These are phyloP conservation scores for Callosobruchus maculatus DNA, from an alignment of 2,888 invertebrate genomes.

Conservation along the genomic window DNA sequence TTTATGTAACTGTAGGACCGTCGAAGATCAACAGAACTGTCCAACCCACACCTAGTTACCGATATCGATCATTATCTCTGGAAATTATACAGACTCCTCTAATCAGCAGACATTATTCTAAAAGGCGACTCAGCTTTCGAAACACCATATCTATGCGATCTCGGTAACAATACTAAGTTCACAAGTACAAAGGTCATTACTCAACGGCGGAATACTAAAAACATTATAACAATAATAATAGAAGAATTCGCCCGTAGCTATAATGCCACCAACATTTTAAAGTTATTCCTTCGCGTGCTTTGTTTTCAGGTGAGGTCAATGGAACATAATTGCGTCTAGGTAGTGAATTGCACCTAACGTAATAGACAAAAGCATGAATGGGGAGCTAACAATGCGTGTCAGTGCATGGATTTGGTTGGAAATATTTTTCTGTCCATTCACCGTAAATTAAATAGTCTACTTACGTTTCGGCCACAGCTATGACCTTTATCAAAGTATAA, in stretches of 20 bases:
- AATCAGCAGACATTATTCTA: background rate
- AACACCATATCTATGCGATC: background rate
- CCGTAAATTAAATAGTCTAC: background rate
- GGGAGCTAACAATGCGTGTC: background rate
- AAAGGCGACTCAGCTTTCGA: background rate
- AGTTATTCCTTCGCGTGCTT: background rate
- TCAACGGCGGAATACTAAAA: background rate
- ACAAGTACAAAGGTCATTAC: background rate
- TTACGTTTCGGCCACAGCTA: no score
- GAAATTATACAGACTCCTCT: background rate
- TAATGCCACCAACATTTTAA: background rate
- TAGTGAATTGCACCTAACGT: background rate
- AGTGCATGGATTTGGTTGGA: background rate
- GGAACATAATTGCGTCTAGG: background rate
- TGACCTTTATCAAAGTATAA: no score
- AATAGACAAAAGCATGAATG: background rate
- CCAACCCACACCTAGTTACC: background rate
- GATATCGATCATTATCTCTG: background rate
- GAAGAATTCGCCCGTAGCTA: background rate
- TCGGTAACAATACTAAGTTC: background rate
- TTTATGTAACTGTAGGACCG: background rate
- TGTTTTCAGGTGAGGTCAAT: background rate
- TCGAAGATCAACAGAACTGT: background rate
- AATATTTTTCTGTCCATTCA: background rate
- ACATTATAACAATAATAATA: background rate